Conservation (phyloP, 2,113 vertebrate genomes). For the Passer montanus region DNA sequence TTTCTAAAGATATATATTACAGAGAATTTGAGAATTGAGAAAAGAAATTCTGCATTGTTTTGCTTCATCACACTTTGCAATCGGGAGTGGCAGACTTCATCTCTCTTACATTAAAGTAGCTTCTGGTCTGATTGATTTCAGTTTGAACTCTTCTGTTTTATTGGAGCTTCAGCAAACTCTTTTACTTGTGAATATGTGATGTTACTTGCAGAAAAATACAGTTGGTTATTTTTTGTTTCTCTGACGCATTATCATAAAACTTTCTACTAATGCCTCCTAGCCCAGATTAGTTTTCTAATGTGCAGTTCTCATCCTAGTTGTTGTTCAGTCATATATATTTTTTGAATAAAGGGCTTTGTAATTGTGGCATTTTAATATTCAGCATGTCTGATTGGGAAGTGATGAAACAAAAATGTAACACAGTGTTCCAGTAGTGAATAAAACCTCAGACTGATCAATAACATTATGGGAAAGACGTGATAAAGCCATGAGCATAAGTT, state of each 20-base stretch:
- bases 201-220: neutral
- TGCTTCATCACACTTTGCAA: neutral
- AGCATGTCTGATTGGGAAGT: neutral
- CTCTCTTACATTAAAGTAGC: neutral
- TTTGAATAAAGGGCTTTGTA: neutral
- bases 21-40: neutral
- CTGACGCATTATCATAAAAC: conserved; percentile 45
- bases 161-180: neutral
- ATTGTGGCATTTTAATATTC: neutral
- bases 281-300: conserved; percentile 8
- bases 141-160: neutral
- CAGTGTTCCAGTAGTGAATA: neutral
- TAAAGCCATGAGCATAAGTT: conserved; percentile 33
- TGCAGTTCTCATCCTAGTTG: neutral
- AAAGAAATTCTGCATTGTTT: neutral
- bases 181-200: neutral
- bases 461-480: conserved; percentile 18
- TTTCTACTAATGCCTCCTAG: neutral
- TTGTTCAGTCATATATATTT: neutral
- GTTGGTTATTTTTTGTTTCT: neutral
- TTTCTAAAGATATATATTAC: neutral
- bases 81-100: neutral
- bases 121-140: neutral
- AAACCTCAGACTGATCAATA: conserved; percentile 29
- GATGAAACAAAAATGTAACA: neutral